Conservation (phyloP, 2,797 vertebrate species). For the Lophotriccus pileatus region DNA sequence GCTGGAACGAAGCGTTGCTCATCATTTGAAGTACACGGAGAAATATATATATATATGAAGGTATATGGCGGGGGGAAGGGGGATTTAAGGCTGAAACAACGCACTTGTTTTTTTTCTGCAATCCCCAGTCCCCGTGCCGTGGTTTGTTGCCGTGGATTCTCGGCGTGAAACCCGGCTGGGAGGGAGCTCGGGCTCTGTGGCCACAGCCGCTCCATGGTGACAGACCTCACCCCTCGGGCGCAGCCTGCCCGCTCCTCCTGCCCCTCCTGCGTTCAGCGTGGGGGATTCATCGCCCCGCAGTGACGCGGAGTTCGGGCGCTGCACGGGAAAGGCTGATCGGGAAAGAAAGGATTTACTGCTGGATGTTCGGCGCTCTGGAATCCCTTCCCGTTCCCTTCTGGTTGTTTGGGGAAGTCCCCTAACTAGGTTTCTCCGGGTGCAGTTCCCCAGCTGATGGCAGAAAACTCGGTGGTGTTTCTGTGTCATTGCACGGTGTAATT, state of each 20-base stretch:
- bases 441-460: rapidly evolving
- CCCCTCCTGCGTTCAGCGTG: rapidly evolving
- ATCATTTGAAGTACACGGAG: rapidly evolving
- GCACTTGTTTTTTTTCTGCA: too few relatives aligned
- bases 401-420: background rate
- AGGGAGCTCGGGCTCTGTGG: rapidly evolving
- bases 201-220: rapidly evolving
- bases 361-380: background rate
- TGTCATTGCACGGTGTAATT: rapidly evolving
- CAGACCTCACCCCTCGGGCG: rapidly evolving
- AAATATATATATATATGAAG: too few relatives aligned
- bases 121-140: rapidly evolving
- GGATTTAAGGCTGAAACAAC: background rate
- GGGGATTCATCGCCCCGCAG: rapidly evolving
- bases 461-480: background rate
- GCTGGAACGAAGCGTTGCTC: too few relatives aligned
- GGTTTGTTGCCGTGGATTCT: background rate
- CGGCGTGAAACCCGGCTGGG: background rate
- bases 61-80: background rate
- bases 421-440: background rate
- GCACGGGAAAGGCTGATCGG: background rate
- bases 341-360: background rate
- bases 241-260: background rate
- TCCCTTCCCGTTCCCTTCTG: too few relatives aligned
- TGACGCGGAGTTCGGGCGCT: rapidly evolving